These are phyloP conservation scores for Tetragnatha montana DNA, from an alignment of 2,888 invertebrate genomes.

Conservation along the genomic window DNA sequence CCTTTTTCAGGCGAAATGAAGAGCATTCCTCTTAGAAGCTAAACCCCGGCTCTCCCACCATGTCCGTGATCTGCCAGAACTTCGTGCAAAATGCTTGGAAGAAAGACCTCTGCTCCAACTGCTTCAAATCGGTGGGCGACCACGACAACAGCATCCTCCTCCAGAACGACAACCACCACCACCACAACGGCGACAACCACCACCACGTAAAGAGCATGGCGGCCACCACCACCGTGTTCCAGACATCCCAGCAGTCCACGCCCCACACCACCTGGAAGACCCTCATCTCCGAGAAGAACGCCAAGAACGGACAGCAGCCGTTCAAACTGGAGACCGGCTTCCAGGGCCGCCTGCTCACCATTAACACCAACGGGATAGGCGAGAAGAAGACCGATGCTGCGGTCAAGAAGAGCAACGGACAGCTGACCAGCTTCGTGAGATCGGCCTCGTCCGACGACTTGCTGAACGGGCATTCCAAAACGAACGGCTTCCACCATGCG, in stretches of 20 bases:
- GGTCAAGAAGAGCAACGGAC: constrained; percentile 22
- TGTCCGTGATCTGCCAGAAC: constrained; percentile 86
- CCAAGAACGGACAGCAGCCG: constrained; percentile 52
- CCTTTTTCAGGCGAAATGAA: constrained; percentile 34
- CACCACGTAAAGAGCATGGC: constrained; percentile 8
- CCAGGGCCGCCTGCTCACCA: constrained; percentile 63
- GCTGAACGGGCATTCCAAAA: constrained; percentile 25
- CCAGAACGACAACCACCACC: constrained; percentile 3
- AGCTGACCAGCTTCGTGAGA: constrained; percentile 13
- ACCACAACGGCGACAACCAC: constrained; percentile 77
- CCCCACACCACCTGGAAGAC: constrained; percentile 70
- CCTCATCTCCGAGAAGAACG: constrained; percentile 59
- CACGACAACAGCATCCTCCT: constrained; percentile 77
- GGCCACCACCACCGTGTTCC: constrained; percentile 19
- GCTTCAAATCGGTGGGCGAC: constrained; percentile 91
- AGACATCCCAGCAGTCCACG: constrained; percentile 3
- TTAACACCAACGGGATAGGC: constrained; percentile 35
- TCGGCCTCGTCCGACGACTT: constrained; percentile 5
- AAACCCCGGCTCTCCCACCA: constrained; percentile 37
- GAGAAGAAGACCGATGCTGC: constrained; percentile 35
- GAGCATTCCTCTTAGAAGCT: constrained; percentile 2
- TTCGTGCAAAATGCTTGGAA: constrained; percentile 96
- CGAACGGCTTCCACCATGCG: constrained; percentile 9
- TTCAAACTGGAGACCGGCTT: constrained; percentile 70
- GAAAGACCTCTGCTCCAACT: constrained; percentile 93